Evolutionary conservation across 2,797 vertebrate species (phyloP).

Genomic region (Naso thynnoides): DNA sequence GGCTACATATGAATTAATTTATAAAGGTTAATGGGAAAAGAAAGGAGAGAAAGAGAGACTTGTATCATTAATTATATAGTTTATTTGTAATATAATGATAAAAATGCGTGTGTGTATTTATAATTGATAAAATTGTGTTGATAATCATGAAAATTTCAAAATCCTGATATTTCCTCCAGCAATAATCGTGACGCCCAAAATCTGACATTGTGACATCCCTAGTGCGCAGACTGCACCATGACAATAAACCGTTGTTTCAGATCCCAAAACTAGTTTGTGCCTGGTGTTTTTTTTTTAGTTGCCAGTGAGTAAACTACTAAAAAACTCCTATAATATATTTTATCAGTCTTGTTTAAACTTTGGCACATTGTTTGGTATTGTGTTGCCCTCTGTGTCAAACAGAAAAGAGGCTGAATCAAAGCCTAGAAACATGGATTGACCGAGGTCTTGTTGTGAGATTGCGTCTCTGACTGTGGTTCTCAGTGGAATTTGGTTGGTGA

Average conservation of each 20-base stretch:
- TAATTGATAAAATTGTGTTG: too few species aligned
- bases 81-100: too few species aligned
- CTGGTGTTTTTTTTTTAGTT: background rate
- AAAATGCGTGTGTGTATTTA: too few species aligned
- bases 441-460: conserved; percentile 16
- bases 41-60: too few species aligned
- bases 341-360: conserved; percentile 6
- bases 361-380: conserved; percentile 11
- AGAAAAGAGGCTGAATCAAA: conserved; percentile 22
- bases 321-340: background rate
- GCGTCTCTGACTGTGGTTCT: conserved; percentile 27
- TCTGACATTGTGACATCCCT: too few species aligned
- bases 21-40: too few species aligned
- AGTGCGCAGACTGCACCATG: conserved; percentile 10
- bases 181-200: too few species aligned
- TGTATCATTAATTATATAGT: too few species aligned
- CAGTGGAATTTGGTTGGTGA: conserved; percentile 15
- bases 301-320: background rate
- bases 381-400: conserved; percentile 13
- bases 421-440: conserved; percentile 8
- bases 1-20: too few species aligned
- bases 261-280: conserved; percentile 5
- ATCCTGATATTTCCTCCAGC: too few species aligned
- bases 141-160: background rate
- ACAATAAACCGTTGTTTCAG: conserved; percentile 7